Percentiles rank a stretch among this genome's conserved stretches.
Conservation (phyloP, 2,888 invertebrate species). For the Caenorhabditis auriculariae region DNA sequence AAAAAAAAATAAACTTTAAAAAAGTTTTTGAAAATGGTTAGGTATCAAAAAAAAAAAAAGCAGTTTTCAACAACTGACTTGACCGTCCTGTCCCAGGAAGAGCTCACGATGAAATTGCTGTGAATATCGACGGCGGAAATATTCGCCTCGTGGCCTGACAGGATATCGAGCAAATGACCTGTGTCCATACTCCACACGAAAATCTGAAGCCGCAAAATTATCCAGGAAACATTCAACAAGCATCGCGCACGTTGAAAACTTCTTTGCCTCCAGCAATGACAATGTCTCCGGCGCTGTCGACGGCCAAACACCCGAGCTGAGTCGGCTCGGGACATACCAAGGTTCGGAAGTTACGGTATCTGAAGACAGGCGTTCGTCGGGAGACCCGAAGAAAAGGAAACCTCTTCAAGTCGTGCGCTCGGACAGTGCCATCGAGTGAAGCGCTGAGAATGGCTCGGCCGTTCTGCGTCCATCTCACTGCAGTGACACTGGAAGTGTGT, state of each 20-base stretch:
- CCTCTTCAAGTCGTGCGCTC: constrained; percentile 88
- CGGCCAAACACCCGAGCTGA: constrained; percentile 85
- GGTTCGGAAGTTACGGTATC: constrained; percentile 96
- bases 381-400: constrained; percentile 3
- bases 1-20: neutral
- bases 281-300: constrained; percentile 83
- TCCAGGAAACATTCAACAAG: neutral
- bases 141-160: constrained; percentile 91
- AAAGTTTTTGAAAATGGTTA: neutral
- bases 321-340: constrained; percentile 86
- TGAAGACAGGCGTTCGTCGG: constrained; percentile 67
- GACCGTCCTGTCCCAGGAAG: constrained; percentile 83
- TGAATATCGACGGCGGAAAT: constrained; percentile 82
- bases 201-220: constrained; percentile 71
- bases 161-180: constrained; percentile 82
- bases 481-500: constrained; percentile 82
- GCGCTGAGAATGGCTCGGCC: constrained; percentile 89
- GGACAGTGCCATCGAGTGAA: constrained; percentile 93
- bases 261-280: constrained; percentile 93
- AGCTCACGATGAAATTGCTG: constrained; percentile 71
- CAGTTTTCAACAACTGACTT: constrained; percentile 8
- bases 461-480: constrained; percentile 82
- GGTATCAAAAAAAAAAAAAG: too few species aligned
- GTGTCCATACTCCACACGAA: constrained; percentile 93
- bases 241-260: constrained; percentile 71